These are phyloP conservation scores for Ondatra zibethicus DNA, from an alignment of 2,113 vertebrate species.

Conservation along the genomic window DNA sequence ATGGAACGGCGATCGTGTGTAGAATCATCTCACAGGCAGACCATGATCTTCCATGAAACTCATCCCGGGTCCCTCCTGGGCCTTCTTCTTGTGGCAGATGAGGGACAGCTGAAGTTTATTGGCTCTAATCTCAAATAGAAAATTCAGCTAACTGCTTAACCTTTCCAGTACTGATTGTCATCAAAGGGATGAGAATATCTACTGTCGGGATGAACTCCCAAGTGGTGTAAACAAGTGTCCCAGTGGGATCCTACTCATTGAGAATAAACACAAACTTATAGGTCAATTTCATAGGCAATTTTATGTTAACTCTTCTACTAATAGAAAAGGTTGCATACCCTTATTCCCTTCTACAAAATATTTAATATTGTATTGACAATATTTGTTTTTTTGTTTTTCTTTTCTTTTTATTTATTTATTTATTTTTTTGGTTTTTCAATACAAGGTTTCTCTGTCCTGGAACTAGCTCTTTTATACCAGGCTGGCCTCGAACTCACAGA, in stretches of 20 bases:
- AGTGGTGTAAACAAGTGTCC: background rate
- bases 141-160: constrained; percentile 6
- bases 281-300: background rate
- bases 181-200: background rate
- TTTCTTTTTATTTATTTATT: no score
- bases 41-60: background rate
- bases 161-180: background rate
- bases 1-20: no score
- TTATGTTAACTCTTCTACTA: background rate
- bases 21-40: background rate
- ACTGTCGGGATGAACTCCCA: background rate
- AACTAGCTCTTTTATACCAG: no score
- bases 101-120: background rate
- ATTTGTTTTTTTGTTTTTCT: no score
- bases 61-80: background rate
- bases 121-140: background rate
- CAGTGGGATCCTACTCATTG: background rate
- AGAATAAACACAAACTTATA: background rate
- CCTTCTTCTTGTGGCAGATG: background rate
- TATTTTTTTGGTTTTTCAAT: no score
- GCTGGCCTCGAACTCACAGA: no score
- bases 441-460: no score
- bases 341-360: constrained; percentile 6
- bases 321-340: background rate
- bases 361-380: background rate